A percentile compares a stretch with the other conserved stretches of the same genome.
phyloP scores from a whole-genome alignment of 1,140 invertebrate species.

The Lepidurus packardi region DNA sequence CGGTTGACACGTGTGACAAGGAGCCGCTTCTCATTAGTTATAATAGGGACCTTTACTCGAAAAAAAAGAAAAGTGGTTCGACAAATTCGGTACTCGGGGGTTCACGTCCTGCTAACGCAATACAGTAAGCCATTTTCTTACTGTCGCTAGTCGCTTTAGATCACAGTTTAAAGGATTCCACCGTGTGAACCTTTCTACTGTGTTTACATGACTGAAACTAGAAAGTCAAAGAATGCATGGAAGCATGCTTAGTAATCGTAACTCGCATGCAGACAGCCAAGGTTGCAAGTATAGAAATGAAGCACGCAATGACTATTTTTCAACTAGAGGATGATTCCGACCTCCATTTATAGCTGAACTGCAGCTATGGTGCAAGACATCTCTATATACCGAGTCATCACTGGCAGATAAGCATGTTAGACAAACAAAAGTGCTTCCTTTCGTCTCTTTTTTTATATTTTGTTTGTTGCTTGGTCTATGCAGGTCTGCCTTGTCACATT shows the following conservation, averaged over 20 bases:
- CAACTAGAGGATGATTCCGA: background rate
- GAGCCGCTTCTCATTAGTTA: constrained; percentile 6
- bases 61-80: background rate
- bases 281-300: background rate
- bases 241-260: background rate
- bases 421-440: constrained; percentile 12
- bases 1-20: constrained; percentile 1
- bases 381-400: background rate
- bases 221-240: background rate
- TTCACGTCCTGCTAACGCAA: background rate
- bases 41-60: background rate
- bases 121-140: background rate
- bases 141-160: background rate
- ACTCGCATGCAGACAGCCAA: background rate
- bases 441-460: background rate
- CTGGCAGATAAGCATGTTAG: constrained; percentile 9
- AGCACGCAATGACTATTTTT: background rate
- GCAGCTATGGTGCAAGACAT: background rate
- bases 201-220: background rate
- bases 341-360: background rate
- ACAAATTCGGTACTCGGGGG: background rate
- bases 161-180: no score
- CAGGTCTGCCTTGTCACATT: background rate
- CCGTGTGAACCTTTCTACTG: background rate
- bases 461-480: background rate